Conservation (phyloP, 1,140 invertebrate species). For the Sycophaga agraensis region DNA sequence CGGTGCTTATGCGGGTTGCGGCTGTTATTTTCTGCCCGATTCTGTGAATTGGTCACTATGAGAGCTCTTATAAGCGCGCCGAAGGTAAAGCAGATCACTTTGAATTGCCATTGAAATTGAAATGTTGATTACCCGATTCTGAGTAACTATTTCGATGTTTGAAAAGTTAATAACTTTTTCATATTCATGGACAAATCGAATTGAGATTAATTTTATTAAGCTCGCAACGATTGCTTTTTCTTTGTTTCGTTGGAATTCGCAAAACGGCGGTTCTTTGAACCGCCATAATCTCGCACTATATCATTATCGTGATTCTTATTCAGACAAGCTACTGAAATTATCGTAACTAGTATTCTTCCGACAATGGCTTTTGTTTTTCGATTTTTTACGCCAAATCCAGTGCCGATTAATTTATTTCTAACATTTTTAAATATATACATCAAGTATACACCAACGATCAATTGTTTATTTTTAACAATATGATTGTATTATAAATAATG, state of each 20-base stretch:
- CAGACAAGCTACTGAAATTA: no score
- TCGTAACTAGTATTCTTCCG: no score
- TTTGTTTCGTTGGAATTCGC: neutral
- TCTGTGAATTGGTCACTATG: conserved; percentile 1
- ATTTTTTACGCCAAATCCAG: no score
- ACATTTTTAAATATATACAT: no score
- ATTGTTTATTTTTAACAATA: no score
- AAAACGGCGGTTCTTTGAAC: neutral
- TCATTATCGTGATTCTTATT: no score
- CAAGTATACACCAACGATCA: no score
- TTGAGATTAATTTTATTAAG: neutral
- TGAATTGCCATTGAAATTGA: conserved; percentile 15
- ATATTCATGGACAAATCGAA: no score
- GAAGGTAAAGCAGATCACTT: conserved; percentile 6
- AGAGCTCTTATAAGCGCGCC: neutral
- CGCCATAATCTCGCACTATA: no score
- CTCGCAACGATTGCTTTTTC: neutral
- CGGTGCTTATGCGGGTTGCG: conserved; percentile 3
- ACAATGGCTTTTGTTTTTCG: no score
- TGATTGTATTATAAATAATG: no score
- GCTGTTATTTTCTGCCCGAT: conserved; percentile 11
- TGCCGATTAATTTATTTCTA: no score
- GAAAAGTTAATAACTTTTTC: neutral
- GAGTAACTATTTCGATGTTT: neutral
- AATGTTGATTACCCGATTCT: conserved; percentile 3